Evolutionary conservation across 2,797 vertebrate species (phyloP).

Genomic region (Phoxinus dragarum): DNA sequence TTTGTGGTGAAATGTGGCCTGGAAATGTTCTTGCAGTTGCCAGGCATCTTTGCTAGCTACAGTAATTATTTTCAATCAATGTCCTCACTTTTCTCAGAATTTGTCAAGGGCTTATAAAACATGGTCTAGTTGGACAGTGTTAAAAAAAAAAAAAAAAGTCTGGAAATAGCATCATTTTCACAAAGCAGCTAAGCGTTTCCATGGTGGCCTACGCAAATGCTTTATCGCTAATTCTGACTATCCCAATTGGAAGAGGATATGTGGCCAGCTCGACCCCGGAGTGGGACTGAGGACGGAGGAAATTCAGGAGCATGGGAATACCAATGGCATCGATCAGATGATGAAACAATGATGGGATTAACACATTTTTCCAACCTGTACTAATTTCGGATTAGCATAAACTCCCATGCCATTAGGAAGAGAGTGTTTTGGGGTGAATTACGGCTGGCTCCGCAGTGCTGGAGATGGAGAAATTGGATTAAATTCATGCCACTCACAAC

Average conservation of each 20-base stretch:
- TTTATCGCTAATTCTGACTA: slow-evolving; percentile 15
- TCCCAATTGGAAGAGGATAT: slow-evolving; percentile 17
- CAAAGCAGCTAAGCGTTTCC: slow-evolving; percentile 29
- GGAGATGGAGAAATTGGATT: slow-evolving; percentile 53
- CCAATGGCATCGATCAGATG: background rate
- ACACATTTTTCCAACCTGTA: background rate
- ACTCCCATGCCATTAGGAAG: background rate
- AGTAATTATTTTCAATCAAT: background rate
- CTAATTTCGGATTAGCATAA: slow-evolving; percentile 41
- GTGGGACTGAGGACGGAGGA: background rate
- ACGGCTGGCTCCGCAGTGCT: slow-evolving; percentile 27
- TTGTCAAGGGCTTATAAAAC: background rate
- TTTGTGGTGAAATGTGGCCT: background rate
- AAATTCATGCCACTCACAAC: slow-evolving; percentile 49
- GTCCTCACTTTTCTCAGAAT: background rate
- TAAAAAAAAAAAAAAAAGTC: background rate
- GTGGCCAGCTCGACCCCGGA: background rate
- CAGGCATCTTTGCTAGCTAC: background rate
- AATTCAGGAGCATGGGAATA: slow-evolving; percentile 15
- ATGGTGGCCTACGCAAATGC: slow-evolving; percentile 27
- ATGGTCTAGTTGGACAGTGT: background rate
- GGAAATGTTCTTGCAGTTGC: background rate
- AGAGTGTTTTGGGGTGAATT: slow-evolving; percentile 41
- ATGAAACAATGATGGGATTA: slow-evolving; percentile 8
- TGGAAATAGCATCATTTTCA: slow-evolving; percentile 25